A percentile compares a stretch with the other conserved stretches of the same genome.
Conservation (phyloP, 2,888 invertebrate species). For the Lasius platythorax region DNA sequence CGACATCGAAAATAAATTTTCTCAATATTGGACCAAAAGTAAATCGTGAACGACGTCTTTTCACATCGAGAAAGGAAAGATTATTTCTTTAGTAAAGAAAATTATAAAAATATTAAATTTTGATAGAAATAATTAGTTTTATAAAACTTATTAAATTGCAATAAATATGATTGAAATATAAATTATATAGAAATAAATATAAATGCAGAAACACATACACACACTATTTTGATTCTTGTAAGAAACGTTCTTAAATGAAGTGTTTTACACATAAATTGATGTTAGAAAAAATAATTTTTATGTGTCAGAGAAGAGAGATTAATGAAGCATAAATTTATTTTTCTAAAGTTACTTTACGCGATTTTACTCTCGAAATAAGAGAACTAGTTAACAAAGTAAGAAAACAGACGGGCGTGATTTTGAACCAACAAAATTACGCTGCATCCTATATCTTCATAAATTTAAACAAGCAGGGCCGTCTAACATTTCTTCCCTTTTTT, state of each 20-base stretch:
- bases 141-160: no score
- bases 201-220: no score
- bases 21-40: not conserved
- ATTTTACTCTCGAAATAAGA: not conserved
- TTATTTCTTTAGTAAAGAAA: not conserved
- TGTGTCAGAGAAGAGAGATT: not conserved
- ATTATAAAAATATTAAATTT: not conserved
- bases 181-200: not conserved
- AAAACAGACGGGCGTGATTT: not conserved
- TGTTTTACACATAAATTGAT: not conserved
- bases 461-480: not conserved
- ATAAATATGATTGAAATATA: no score
- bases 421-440: not conserved
- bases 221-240: no score
- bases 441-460: not conserved
- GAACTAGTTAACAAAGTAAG: not conserved
- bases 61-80: not conserved
- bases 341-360: not conserved
- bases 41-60: not conserved
- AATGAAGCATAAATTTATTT: not conserved
- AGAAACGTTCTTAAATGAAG: not conserved
- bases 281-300: not conserved
- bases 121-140: no score
- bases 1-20: not conserved
- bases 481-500: slow-evolving; percentile 19